Evolutionary conservation across 2,888 invertebrate species (phyloP), one percentile per base, ranked within the genome.

Genomic region (Hypomecis atomaria): DNA sequence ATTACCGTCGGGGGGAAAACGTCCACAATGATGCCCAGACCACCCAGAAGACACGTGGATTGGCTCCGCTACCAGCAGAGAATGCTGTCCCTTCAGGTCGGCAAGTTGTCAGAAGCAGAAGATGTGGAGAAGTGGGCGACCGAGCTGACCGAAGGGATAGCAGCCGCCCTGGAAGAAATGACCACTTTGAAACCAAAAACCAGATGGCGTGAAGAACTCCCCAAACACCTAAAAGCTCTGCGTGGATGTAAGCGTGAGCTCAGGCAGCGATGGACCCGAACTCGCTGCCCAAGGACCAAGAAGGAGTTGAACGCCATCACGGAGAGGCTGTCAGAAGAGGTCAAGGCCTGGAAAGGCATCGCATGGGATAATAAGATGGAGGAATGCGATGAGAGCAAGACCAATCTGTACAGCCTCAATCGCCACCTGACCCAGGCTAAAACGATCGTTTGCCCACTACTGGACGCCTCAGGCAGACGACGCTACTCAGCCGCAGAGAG

Each of bases 121-220:
- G 59, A 59, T 1, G 59, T 59, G 50, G 59, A 59, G 4, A 4
- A 6, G 0, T 52, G 52, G 5, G 59, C 52, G 6, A 9, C 33
- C 0, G n/a, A 7, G 8, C 10, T 59, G 11, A 53, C 52, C 5
- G 37, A 13, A 0, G 36, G 43, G 4, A 34, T 57, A 0, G 42
- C 42, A 1, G 11, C 33, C 0, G 47, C 58, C 0, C 0, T 38
- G 1, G n/a, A n/a, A 8, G 44, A 13, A 2, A 38, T 44, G 4
- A 23, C 49, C 6, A 36, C 34, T 0, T 23, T 37, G 0, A 0
- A 3, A 0, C 3, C 53, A 0, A 1, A 3, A 0, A 0, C 43
- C 0, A 3, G 8, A 0, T 3, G 7, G 36, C 34, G 59, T 0
- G 23, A 36, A 36, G 43, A 43, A 5, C 50, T 52, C 5, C 59